These are phyloP conservation scores for Phrynocephalus guinanensis DNA, from an alignment of 2,797 vertebrate genomes.

Conservation along the genomic window DNA sequence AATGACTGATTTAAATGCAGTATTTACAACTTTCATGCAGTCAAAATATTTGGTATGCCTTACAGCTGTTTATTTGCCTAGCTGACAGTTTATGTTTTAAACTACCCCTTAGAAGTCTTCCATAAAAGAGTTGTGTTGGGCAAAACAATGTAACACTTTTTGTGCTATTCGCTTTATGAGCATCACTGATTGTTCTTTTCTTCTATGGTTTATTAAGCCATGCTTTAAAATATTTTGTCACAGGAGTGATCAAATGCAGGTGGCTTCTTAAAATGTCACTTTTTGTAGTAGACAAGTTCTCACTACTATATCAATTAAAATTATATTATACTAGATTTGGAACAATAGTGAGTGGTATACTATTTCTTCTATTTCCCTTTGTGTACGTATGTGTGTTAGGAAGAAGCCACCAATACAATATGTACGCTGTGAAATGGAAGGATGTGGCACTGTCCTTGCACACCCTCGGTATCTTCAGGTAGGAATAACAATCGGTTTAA, in stretches of 20 bases:
- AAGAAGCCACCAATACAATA: constrained; percentile 99
- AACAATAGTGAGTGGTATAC: not conserved
- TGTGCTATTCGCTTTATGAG: not conserved
- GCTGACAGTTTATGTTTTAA: not conserved
- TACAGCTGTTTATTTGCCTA: not conserved
- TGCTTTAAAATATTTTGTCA: not conserved
- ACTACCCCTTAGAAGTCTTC: not conserved
- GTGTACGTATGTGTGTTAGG: constrained; percentile 71
- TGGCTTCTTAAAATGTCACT: not conserved
- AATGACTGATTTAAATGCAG: not conserved
- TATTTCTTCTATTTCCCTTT: not conserved
- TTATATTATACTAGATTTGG: not conserved
- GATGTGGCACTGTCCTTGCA: constrained; percentile 95
- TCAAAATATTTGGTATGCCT: not conserved
- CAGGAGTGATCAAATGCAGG: not conserved
- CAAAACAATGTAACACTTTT: not conserved
- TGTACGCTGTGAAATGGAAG: constrained; percentile 98
- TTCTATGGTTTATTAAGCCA: not conserved
- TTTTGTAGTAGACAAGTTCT: not conserved
- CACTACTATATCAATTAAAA: not conserved
- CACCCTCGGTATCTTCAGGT: constrained; percentile 98
- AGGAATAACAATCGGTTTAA: constrained; percentile 45
- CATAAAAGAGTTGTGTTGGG: not conserved
- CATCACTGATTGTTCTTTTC: not conserved
- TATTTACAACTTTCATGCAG: not conserved